phyloP scores from a whole-genome alignment of 2,888 invertebrate species.

The Pterostichus niger region DNA sequence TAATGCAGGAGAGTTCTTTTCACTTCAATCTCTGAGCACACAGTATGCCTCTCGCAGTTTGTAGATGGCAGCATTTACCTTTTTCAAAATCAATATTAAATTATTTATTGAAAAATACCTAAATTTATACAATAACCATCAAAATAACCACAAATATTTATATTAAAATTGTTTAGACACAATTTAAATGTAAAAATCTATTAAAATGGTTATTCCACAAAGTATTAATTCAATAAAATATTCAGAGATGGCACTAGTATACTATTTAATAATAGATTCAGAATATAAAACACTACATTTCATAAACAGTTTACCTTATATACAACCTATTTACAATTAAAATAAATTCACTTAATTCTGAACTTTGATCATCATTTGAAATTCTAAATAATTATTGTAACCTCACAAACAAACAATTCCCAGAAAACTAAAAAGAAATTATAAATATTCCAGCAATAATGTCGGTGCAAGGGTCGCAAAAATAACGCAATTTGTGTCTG shows the following conservation, averaged over 20 bases:
- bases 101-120: too few relatives aligned
- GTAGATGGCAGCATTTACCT: background rate
- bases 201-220: too few relatives aligned
- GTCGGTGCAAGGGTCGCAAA: conserved; percentile 32
- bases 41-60: background rate
- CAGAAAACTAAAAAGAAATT: background rate
- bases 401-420: conserved; percentile 3
- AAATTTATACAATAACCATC: too few relatives aligned
- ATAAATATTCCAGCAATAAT: conserved; percentile 38
- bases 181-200: too few relatives aligned
- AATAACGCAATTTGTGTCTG: conserved; percentile 10
- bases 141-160: too few relatives aligned
- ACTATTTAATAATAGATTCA: background rate
- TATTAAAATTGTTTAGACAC: too few relatives aligned
- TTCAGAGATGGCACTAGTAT: background rate
- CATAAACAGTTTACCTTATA: background rate
- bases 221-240: too few relatives aligned
- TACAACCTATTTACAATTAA: conserved; percentile 17
- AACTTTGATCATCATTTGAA: background rate
- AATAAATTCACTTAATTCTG: conserved; percentile 2
- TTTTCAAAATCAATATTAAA: too few relatives aligned
- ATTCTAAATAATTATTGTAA: background rate
- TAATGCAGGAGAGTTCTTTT: background rate
- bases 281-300: conserved; percentile 1
- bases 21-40: background rate